phyloP scores from a whole-genome alignment of 1,140 invertebrate genomes.

The Sweltsa coloradensis region DNA sequence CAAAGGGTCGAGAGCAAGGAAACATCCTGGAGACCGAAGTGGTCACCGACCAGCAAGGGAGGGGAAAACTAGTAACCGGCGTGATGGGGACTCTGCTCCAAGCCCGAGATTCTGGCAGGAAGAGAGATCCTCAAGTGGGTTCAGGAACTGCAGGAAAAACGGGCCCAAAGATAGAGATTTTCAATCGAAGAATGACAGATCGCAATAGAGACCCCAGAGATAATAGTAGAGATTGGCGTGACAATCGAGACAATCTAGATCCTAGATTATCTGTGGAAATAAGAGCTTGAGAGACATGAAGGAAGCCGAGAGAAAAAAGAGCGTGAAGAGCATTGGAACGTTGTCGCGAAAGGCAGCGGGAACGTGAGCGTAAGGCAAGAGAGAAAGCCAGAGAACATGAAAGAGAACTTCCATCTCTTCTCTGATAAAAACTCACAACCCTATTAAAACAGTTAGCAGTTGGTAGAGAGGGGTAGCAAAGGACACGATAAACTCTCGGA shows the following conservation, averaged over 20 bases:
- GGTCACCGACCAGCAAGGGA: too few species aligned
- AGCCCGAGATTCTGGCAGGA: conserved; percentile 2
- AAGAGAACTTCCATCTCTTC: conserved; percentile 16
- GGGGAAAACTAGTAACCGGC: too few species aligned
- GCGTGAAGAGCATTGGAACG: conserved; percentile 40
- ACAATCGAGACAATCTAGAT: conserved; percentile 14
- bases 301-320: conserved; percentile 38
- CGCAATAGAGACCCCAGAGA: conserved; percentile 1
- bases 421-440: conserved; percentile 15
- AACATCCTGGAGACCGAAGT: not conserved
- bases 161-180: conserved; percentile 4
- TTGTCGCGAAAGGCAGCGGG: conserved; percentile 41
- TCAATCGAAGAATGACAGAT: conserved; percentile 8
- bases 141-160: conserved; percentile 9
- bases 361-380: conserved; percentile 26
- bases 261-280: not conserved
- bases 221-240: not conserved
- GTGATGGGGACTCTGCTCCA: not conserved
- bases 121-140: conserved; percentile 8
- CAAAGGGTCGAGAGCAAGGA: not conserved
- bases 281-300: conserved; percentile 11
- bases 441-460: too few species aligned
- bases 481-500: not conserved
- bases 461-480: too few species aligned
- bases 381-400: conserved; percentile 20